Evolutionary conservation across 2,888 invertebrate species (phyloP), one percentile per base, ranked within the genome.

Genomic region (Caenorhabditis sinica): DNA sequence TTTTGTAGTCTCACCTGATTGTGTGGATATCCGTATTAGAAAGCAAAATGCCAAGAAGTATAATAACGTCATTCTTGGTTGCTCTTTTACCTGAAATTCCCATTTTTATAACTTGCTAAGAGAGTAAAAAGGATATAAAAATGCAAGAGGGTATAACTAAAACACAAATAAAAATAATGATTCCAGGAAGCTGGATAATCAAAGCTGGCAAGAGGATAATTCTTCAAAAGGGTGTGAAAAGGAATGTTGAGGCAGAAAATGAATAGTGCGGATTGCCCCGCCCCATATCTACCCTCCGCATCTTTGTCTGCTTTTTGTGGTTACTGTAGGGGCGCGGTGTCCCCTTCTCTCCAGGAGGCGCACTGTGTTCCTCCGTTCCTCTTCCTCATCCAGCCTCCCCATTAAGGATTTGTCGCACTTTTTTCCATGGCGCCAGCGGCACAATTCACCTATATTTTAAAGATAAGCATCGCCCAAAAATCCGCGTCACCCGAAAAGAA

Each of bases 341-440:
- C 33, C 53, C 17, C 17, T 45, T 45, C 49, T 58, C n/a, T 20
- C 49, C 49, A 11, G 40, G 40, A 40, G 40, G 13, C 40, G 40
- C 40, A 11, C 63, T 65, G 28, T 53, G 66, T 66, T 75, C 75
- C 53, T 36, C 43, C 56, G 63, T 73, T 73, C 49, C 20, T 49
- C 56, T 28, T 56, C 63, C 49, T 49, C 56, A 40, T 51, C 9
- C 43, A 25, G 11, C 36, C 20, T n/a, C n/a, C 60, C 40, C 68
- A 65, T 76, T 60, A 68, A 53, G 56, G 75, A 75, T 76, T 75
- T 76, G 63, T 76, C 82, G 65, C 75, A 72, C 82, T 49, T 76
- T 76, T 82, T 82, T 66, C 58, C 23, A 6, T 40, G 33, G 56
- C 43, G 0, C 20, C 56, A 23, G 15, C 49, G 68, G 17, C 56